Percentiles rank a stretch among this genome's conserved stretches.
phyloP scores from a whole-genome alignment of 2,888 invertebrate species.

The Helobdella robusta region DNA sequence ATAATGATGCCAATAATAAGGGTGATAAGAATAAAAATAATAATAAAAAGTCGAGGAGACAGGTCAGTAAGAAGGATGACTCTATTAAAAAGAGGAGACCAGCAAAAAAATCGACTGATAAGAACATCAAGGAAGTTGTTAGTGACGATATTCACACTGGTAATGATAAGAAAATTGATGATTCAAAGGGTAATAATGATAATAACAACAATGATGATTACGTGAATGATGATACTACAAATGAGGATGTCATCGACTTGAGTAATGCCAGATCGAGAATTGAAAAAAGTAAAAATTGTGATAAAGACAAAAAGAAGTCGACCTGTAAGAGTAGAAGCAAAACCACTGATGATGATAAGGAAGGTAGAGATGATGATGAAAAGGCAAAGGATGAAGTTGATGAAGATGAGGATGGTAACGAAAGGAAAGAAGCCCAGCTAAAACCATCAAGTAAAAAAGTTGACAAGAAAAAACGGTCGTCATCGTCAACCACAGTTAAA shows the following conservation, averaged over 20 bases:
- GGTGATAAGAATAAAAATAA: background rate
- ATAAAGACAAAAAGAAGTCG: too few species aligned
- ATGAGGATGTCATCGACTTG: too few species aligned
- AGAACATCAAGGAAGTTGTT: background rate
- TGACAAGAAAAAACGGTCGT: background rate
- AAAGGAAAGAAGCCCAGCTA: too few species aligned
- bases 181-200: background rate
- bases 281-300: too few species aligned
- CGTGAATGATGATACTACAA: too few species aligned
- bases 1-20: background rate
- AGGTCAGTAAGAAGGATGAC: too few species aligned
- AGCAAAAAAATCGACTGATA: background rate
- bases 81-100: too few species aligned
- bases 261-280: too few species aligned
- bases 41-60: too few species aligned
- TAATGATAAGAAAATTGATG: background rate
- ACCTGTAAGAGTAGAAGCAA: too few species aligned
- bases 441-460: background rate
- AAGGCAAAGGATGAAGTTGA: conserved; percentile 8
- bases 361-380: conserved; percentile 2
- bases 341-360: background rate
- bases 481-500: background rate
- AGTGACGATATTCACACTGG: background rate
- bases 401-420: background rate
- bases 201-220: too few species aligned